Base-by-base conservation (phyloP, 2,888 invertebrate species). In the Hypena proboscidalis region DNA sequence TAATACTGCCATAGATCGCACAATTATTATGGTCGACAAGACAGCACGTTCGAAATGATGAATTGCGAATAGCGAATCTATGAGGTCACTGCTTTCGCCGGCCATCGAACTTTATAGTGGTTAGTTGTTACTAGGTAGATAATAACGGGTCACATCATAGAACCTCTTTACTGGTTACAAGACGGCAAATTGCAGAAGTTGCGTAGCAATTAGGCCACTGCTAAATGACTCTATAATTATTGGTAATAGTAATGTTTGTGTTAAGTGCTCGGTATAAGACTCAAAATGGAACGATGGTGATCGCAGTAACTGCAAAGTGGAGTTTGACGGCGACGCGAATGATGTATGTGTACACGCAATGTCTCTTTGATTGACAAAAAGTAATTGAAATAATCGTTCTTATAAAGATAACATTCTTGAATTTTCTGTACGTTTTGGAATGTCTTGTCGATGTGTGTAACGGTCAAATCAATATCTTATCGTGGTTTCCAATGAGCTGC, bases 51-150 rank as follows among this genome's bases (percentile, higher is more conserved):
- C 74, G 71, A 80, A 80, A 88, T 83, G 83, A 88, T 86, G 83
- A 85, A 89, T 86, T 78, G 85, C 81, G 74, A 85, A 79, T 82
- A 64, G 77, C 77, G 65, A 85, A 84, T 85, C 78, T 76, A 81
- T 83, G 84, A 83, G 84, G 80, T 87, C 81, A 80, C 74, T 76
- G 81, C 85, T 86, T 85, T 85, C 80, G 76, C 74, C 83, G 88
- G 90, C 58, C 90, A 71, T 83, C 82, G 89, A 90, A 88, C 90
- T 80, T 78, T 66, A 46, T 62, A 62, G 60, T 61, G 74, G 74
- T 76, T 80, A 74, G 77, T 46, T 65, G 85, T 83, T 80, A 76
- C 82, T 77, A 78, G 66, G 79, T 76, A 71, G 73, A 79, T 75
- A 71, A 70, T 90, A 90, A 90, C 89, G 87, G 89, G 58, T 58